Evolutionary conservation across 2,113 vertebrate species (phyloP).

Genomic region (Panurus biarmicus): DNA sequence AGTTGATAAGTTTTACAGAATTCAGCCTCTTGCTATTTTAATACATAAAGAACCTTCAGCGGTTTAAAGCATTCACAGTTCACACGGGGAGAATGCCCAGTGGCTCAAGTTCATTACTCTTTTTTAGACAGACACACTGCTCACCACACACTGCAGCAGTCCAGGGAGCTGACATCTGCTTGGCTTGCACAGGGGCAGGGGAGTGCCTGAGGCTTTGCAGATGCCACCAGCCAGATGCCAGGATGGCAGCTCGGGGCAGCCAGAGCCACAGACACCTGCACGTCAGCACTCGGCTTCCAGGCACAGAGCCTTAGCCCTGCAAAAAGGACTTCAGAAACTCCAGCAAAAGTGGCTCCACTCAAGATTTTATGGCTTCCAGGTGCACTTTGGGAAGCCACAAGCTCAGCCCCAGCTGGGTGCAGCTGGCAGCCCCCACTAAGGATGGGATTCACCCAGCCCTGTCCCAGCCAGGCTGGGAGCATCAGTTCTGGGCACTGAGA

Average conservation of each 20-base stretch:
- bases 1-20: neutral
- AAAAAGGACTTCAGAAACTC: neutral
- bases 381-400: fast-evolving
- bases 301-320: fast-evolving
- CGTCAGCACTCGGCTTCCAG: fast-evolving
- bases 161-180: neutral
- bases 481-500: too few relatives aligned
- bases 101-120: neutral
- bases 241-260: fast-evolving
- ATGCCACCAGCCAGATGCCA: neutral
- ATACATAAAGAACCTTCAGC: neutral
- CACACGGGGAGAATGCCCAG: fast-evolving
- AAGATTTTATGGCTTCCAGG: neutral
- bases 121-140: neutral
- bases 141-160: neutral
- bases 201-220: fast-evolving
- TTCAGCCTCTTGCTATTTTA: neutral
- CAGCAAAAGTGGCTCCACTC: neutral
- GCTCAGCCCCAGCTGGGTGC: neutral
- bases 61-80: neutral
- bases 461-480: neutral
- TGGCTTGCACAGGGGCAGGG: neutral
- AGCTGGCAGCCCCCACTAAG: neutral
- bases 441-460: neutral
- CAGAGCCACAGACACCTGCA: neutral